Base-by-base conservation (phyloP, 23 tunicate species). In the Oikopleura dioica region DNA sequence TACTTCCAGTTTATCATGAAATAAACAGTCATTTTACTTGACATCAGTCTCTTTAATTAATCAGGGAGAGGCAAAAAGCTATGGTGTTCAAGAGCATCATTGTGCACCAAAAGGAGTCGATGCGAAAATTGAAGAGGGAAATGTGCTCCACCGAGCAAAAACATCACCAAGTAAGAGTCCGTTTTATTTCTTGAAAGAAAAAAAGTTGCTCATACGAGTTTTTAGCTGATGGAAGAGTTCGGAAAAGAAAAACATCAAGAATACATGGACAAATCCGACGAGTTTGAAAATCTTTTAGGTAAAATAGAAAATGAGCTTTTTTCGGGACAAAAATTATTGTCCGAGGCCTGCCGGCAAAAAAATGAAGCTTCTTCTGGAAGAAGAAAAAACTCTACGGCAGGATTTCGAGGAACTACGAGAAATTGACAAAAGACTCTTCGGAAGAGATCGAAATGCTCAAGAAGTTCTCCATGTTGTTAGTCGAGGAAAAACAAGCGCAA, bases 401-500 rank as follows among this genome's bases (percentile, higher is more conserved):
- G 33, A 87, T 76, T 69, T 87, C 83, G 67, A 68, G 78, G n/a
- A 87, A 87, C 76, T 44, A 80, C 1, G 38, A 21, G 21, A 21
- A 21, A 16, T 75, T 26, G 51, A 29, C 36, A n/a, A n/a, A n/a
- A n/a, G n/a, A n/a, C n/a, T n/a, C n/a, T n/a, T n/a, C n/a, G n/a
- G n/a, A n/a, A n/a, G n/a, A n/a, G n/a, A n/a, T n/a, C n/a, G n/a
- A n/a, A 35, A 82, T 81, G 35, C 28, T 86, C 51, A 86, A 86
- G 59, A 37, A 81, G 35, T 78, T 86, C 5, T 86, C 95, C 28
- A 50, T 86, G 38, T 86, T 80, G 38, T 81, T 86, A 16, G 84
- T 86, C 31, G 95, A 86, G 76, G 95, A 86, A 51, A 44, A 86
- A 69, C 95, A 86, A n/a, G n/a, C n/a, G n/a, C n/a, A n/a, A n/a